Base-by-base conservation (phyloP, 2,113 vertebrate genomes). In the Pituophis catenifer region DNA sequence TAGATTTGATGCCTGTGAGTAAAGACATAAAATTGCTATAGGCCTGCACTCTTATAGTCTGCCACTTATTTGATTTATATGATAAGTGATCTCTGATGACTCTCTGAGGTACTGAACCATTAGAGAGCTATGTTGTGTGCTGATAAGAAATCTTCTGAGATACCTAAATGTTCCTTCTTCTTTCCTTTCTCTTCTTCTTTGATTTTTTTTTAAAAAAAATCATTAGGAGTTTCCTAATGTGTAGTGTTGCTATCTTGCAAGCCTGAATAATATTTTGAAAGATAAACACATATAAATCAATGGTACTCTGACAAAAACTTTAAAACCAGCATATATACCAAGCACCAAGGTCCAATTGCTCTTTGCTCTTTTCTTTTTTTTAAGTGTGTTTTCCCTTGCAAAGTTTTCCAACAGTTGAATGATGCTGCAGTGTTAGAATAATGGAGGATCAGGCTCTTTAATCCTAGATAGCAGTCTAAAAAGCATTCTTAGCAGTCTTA, bases 121-220 rank as follows among this genome's bases (percentile, higher is more conserved):
- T 95, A 95, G 95, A 97, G 95, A 97, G 92, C 97, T 96, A 97
- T 96, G 96, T 94, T 97, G 94, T 95, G 86, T 62, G 91, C 94
- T 1, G 96, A 97, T 97, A 97, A 97, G 97, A 97, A 97, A 97
- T 97, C 96, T 97, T 97, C 96, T 96, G 96, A 96, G 96, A 96
- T 96, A 95, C 91, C 93, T 98, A 97, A 97, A 97, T 97, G 96
- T 97, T 97, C 95, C 95, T 59, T 26, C 55, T 54, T 24, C 0
- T 33, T 91, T 81, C 70, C 70, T 57, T 59, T 38, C 29, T 55
- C 24, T 55, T 48, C 86, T 59, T 38, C 44, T 17, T 33, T 58
- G n/a, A n/a, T 48, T 44, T 57, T 21, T 59, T 59, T 12, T 93
- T 8, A 6, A 96, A 95, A 5, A 96, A 95, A 19, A 59, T 59